phyloP scores from a whole-genome alignment of 2,888 invertebrate species.

The Morinoia aosen region DNA sequence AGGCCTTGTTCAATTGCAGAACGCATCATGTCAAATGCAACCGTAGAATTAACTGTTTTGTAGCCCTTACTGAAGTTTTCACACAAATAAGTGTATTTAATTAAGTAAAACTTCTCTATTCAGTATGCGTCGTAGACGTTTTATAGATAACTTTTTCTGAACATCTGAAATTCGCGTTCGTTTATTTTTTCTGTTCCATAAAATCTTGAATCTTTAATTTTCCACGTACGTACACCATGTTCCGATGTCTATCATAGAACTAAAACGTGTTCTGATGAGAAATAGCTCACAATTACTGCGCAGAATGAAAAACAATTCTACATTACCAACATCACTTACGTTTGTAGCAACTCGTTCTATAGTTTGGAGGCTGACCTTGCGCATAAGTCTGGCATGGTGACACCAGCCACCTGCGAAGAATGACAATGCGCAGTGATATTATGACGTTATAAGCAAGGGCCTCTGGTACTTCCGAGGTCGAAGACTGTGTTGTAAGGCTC shows the following conservation, averaged over 20 bases:
- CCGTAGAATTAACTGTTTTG: background rate
- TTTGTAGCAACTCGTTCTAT: background rate
- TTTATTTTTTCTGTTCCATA: background rate
- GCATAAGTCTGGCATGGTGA: background rate
- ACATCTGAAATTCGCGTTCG: background rate
- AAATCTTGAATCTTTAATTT: background rate
- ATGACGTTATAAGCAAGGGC: background rate
- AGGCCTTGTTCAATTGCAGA: background rate
- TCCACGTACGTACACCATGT: background rate
- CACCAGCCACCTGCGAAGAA: background rate
- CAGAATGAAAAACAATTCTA: background rate
- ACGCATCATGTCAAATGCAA: background rate
- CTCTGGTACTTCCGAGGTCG: background rate
- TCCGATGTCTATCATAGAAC: background rate
- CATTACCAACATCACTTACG: background rate
- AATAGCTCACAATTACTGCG: background rate
- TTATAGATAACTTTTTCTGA: background rate
- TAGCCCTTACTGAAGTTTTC: background rate
- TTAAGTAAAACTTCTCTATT: background rate
- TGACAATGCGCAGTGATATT: background rate
- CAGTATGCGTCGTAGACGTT: background rate
- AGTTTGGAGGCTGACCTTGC: background rate
- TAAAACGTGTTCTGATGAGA: background rate
- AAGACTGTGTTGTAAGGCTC: background rate
- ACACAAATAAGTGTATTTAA: background rate